Evolutionary conservation across 2,797 vertebrate species (phyloP).

Genomic region (Heteromormyrus szaboi): DNA sequence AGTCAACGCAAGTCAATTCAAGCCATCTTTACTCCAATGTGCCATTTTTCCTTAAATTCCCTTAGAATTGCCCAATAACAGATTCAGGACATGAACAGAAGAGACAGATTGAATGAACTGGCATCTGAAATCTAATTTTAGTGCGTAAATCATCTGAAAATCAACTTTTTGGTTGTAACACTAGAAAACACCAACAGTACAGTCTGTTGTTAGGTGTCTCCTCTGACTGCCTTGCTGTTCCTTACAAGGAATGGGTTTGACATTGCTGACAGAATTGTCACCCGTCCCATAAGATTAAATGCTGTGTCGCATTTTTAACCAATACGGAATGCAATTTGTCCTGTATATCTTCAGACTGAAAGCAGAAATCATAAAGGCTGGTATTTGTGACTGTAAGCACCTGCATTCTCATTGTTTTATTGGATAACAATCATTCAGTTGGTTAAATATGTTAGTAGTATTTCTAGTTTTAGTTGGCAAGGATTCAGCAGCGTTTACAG

Average conservation of each 20-base stretch:
- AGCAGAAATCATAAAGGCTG: neutral
- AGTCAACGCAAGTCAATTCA: neutral
- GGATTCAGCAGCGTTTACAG: neutral
- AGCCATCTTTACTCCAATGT: neutral
- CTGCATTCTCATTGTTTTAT: neutral
- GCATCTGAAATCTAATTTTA: neutral
- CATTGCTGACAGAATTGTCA: neutral
- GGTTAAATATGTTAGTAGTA: neutral
- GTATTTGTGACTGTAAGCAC: neutral
- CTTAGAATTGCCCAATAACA: neutral
- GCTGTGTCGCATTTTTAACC: neutral
- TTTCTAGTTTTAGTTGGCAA: neutral
- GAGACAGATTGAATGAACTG: neutral
- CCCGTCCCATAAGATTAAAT: neutral
- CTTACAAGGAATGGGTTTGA: neutral
- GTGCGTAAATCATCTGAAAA: neutral
- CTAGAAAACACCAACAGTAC: neutral
- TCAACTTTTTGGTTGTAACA: neutral
- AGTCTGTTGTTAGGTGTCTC: neutral
- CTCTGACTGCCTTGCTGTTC: neutral
- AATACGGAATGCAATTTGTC: neutral
- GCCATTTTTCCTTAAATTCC: neutral
- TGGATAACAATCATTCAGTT: neutral
- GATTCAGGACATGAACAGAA: neutral
- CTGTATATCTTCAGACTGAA: neutral